These are phyloP conservation scores for Apamea crenata DNA, from an alignment of 2,888 invertebrate species.

Conservation along the genomic window DNA sequence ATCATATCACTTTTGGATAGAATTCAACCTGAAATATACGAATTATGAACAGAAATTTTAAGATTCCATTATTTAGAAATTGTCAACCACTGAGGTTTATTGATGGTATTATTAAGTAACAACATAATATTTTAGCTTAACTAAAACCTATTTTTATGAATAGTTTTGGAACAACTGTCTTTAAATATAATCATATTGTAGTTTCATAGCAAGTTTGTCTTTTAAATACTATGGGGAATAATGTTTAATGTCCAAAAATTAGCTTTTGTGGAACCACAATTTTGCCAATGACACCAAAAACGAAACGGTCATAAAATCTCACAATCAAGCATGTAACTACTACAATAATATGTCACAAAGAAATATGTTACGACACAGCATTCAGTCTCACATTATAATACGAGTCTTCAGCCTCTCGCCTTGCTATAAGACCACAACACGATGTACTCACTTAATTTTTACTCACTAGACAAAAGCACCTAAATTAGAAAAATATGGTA, in stretches of 20 bases:
- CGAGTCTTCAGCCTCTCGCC: constrained; percentile 56
- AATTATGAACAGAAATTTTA: constrained; percentile 57
- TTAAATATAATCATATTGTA: constrained; percentile 64
- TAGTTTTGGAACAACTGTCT: constrained; percentile 68
- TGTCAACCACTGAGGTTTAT: constrained; percentile 30
- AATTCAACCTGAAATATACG: constrained; percentile 49
- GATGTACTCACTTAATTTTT: constrained; percentile 68
- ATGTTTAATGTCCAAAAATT: constrained; percentile 23
- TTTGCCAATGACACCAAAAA: constrained; percentile 27
- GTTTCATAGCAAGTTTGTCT: constrained; percentile 71
- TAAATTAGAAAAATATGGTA: constrained; percentile 32
- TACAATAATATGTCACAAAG: constrained; percentile 37
- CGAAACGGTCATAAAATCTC: constrained; percentile 32
- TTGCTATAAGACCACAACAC: constrained; percentile 76
- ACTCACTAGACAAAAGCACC: constrained; percentile 73
- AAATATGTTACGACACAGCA: constrained; percentile 40
- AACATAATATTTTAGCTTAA: constrained; percentile 69
- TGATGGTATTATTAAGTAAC: constrained; percentile 60
- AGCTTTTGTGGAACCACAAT: constrained; percentile 20
- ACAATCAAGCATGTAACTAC: constrained; percentile 35
- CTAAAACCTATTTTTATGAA: constrained; percentile 63
- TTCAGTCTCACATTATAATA: constrained; percentile 74
- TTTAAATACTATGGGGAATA: constrained; percentile 29
- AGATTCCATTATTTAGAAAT: constrained; percentile 34
- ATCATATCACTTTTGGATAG: constrained; percentile 67